phyloP scores from a whole-genome alignment of 2,888 invertebrate species.

The Habroteleia sp. region DNA sequence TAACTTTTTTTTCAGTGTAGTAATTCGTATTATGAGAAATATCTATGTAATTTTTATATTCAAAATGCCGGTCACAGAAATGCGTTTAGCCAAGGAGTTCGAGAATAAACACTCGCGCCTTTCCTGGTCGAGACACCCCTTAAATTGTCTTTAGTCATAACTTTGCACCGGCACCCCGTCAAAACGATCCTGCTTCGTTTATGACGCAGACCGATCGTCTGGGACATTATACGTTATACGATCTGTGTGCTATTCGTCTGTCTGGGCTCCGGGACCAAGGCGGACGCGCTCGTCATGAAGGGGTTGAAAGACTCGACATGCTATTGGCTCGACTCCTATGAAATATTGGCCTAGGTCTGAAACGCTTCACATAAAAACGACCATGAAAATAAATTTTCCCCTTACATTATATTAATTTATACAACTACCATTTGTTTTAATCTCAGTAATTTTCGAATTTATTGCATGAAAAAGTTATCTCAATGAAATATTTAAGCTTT shows the following conservation, averaged over 20 bases:
- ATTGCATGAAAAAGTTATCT: too few relatives aligned
- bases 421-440: too few relatives aligned
- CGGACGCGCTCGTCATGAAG: constrained; percentile 51
- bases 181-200: constrained; percentile 70
- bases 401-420: too few relatives aligned
- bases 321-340: constrained; percentile 59
- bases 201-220: constrained; percentile 77
- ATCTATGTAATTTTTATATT: too few relatives aligned
- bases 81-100: too few relatives aligned
- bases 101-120: not conserved
- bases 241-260: constrained; percentile 70
- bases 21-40: too few relatives aligned
- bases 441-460: too few relatives aligned
- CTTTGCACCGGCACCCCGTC: constrained; percentile 37
- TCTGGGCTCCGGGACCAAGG: constrained; percentile 66
- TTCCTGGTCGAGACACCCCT: constrained; percentile 29
- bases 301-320: constrained; percentile 56
- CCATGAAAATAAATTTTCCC: constrained; percentile 58
- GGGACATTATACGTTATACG: constrained; percentile 74
- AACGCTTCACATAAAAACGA: constrained; percentile 40
- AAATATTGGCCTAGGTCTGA: constrained; percentile 63
- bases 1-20: too few relatives aligned
- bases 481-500: too few relatives aligned
- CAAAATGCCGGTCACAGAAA: too few relatives aligned
- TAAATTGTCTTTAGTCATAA: constrained; percentile 48